A percentile compares a stretch with the other conserved stretches of the same genome.
These are phyloP conservation scores for Puma concolor DNA, from an alignment of 2,113 vertebrate genomes.

Conservation along the genomic window DNA sequence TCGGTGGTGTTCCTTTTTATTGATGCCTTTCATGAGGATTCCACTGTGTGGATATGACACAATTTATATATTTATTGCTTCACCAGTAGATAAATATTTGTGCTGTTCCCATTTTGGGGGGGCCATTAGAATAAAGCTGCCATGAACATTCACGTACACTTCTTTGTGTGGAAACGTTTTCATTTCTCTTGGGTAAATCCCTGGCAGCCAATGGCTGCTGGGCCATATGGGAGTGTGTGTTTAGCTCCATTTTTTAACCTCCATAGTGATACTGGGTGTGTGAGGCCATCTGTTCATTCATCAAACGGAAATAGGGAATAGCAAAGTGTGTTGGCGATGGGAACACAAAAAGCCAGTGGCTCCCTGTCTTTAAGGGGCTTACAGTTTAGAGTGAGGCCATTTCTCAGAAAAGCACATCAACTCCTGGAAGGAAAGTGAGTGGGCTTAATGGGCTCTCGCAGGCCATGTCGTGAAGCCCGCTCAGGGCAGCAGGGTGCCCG, in stretches of 20 bases:
- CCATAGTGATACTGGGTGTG: background rate
- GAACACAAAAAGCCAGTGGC: background rate
- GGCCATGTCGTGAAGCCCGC: background rate
- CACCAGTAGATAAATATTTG: background rate
- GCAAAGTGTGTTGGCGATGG: background rate
- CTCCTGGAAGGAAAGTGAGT: background rate
- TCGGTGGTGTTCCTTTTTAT: background rate
- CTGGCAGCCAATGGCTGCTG: background rate
- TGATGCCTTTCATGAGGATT: background rate
- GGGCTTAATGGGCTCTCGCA: background rate
- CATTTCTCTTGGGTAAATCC: background rate
- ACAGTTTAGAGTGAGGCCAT: too few relatives aligned
- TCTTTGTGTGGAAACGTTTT: background rate
- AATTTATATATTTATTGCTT: background rate
- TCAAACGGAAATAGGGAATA: background rate
- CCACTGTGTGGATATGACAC: background rate
- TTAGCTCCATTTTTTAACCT: background rate
- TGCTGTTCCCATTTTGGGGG: background rate
- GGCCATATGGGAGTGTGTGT: background rate
- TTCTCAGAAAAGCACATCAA: background rate
- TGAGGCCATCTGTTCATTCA: background rate
- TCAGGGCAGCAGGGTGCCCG: background rate
- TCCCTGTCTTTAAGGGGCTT: background rate
- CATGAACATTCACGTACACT: rapidly evolving
- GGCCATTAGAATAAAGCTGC: background rate